Evolutionary conservation across 2,113 vertebrate genomes (phyloP), one percentile per base, ranked within the genome.

Genomic region (Oxyruncus cristatus): DNA sequence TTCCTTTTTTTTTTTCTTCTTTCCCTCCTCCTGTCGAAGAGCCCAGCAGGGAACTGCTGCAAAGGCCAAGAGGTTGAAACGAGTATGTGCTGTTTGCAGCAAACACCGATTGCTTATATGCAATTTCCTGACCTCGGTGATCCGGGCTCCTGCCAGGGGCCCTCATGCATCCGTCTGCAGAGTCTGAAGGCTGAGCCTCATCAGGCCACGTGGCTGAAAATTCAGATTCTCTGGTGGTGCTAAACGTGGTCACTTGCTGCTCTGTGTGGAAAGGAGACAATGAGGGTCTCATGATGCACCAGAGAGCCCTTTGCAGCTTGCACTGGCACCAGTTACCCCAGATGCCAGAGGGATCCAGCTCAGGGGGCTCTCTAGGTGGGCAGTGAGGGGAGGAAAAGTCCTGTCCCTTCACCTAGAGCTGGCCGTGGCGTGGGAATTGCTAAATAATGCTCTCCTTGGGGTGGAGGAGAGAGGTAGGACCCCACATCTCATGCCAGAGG

Each of bases 281-380:
- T 2, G 6, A 22, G 0, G 11, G 3, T 9, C 35, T 27, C 2
- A 8, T 0, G 5, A 8, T 9, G 41, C n/a, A 15, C 2, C 46
- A 56, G 22, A 0, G 5, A 89, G 44, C 11, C 9, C 67, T 44
- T 16, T 21, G 66, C 35, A 65, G 44, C 52, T 33, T 3, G 22
- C 35, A 6, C 6, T 0, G 92, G 44, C 9, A 24, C n/a, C 35
- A 1, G 28, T 13, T 39, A 68, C 6, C 52, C 42, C 71, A 13
- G 61, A 42, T 68, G 52, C 16, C 42, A 12, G 0, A 0, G 1
- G 46, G n/a, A 67, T 14, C 56, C 50, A 39, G 78, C 71, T 41
- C 61, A 46, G 39, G 2, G 11, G 24, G 46, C 14, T 62, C 70
- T 39, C 55, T 14, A 37, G 39, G 35, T 0, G 6, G 23, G 39